Conservation (phyloP, 2,888 invertebrate genomes). For the Himalopsyche tibetana region DNA sequence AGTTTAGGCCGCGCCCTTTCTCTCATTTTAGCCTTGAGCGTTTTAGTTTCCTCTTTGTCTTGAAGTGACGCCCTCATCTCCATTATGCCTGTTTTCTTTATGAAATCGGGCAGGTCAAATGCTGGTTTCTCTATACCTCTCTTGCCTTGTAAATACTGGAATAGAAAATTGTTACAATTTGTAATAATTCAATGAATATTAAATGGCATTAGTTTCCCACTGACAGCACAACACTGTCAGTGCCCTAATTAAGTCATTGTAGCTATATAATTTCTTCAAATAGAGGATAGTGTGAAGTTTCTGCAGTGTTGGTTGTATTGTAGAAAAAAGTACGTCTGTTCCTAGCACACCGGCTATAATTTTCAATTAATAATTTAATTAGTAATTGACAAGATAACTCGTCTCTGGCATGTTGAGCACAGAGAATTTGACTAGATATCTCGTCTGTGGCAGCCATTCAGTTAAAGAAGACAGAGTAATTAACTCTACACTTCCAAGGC, state of each 20-base stretch:
- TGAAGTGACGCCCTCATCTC: slow-evolving; percentile 99
- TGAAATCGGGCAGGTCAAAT: slow-evolving; percentile 98
- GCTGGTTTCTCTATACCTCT: slow-evolving; percentile 99
- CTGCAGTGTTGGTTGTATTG: too few relatives aligned
- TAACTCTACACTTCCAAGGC: too few relatives aligned
- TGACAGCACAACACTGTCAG: not conserved
- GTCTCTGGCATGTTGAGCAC: too few relatives aligned
- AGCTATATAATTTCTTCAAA: not conserved
- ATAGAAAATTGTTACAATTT: not conserved
- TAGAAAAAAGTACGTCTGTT: not conserved
- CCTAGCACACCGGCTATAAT: too few relatives aligned
- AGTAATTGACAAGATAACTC: too few relatives aligned
- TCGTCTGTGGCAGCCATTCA: too few relatives aligned
- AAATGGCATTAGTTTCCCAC: not conserved
- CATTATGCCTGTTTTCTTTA: slow-evolving; percentile 99
- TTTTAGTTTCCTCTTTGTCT: slow-evolving; percentile 97
- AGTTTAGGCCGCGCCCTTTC: slow-evolving; percentile 97
- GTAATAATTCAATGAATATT: not conserved
- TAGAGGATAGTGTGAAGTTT: too few relatives aligned
- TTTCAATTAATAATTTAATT: too few relatives aligned
- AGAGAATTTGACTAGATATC: too few relatives aligned
- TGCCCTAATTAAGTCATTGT: not conserved
- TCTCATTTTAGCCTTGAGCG: slow-evolving; percentile 97
- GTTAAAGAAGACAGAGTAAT: too few relatives aligned
- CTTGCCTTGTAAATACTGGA: slow-evolving; percentile 92